These are phyloP conservation scores for human (Homo sapiens) DNA, from an alignment of 2,113 vertebrate genomes.

Conservation along the genomic window GRCh38 chr9:92253001-92253500, in stretches of 20 bases:
- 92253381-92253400: conserved; percentile 99
- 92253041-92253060: neutral
- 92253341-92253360: conserved; percentile 72
- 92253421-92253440: conserved; percentile 95
- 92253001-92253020: neutral
- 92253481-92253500: neutral
- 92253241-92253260: neutral
- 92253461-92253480: neutral
- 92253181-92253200: neutral
- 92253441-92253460: conserved; percentile 94
- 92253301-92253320: neutral
- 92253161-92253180: neutral
- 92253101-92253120: neutral
- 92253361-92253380: conserved; percentile 97
- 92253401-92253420: conserved; percentile 97
- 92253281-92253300: neutral
- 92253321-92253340: neutral
- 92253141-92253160: neutral
- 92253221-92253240: neutral
- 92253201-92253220: neutral
- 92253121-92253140: neutral
- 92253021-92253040: neutral
- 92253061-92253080: neutral
- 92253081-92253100: neutral
- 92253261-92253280: neutral